Percentiles rank a stretch among this genome's conserved stretches.
Evolutionary conservation across 2,113 vertebrate species (phyloP).

Genomic region (Pitta sordida): DNA sequence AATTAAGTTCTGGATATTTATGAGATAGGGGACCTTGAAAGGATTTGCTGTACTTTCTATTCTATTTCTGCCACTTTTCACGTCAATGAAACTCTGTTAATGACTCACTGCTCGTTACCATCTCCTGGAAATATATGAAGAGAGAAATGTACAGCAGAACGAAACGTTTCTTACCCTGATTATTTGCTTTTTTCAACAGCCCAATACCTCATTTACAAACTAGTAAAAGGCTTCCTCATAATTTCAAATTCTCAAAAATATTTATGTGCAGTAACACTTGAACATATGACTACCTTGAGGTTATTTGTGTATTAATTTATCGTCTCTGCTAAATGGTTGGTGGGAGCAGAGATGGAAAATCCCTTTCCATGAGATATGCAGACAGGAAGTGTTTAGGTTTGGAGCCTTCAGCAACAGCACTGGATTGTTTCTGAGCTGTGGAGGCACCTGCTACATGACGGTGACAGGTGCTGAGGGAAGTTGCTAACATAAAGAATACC

Average conservation of each 20-base stretch:
- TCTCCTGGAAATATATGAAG: neutral
- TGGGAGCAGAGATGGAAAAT: neutral
- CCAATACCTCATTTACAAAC: neutral
- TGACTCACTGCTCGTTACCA: slow-evolving; percentile 35
- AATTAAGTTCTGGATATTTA: neutral
- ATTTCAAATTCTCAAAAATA: neutral
- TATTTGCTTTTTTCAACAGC: neutral
- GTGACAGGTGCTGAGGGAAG: neutral
- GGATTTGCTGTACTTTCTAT: neutral
- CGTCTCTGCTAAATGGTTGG: neutral
- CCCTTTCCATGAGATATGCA: neutral
- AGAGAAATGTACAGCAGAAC: slow-evolving; percentile 3
- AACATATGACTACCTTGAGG: neutral
- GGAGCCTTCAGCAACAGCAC: neutral
- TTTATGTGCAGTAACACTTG: neutral
- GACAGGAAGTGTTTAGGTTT: neutral
- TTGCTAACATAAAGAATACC: neutral
- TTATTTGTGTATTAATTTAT: neutral
- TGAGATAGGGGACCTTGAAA: neutral
- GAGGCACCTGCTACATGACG: neutral
- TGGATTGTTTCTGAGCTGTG: neutral
- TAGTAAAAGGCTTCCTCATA: neutral
- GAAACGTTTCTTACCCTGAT: neutral
- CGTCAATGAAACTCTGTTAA: neutral
- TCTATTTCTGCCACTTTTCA: slow-evolving; percentile 24